Conservation (phyloP, 1,140 invertebrate species). For the Notospermus geniculatus region DNA sequence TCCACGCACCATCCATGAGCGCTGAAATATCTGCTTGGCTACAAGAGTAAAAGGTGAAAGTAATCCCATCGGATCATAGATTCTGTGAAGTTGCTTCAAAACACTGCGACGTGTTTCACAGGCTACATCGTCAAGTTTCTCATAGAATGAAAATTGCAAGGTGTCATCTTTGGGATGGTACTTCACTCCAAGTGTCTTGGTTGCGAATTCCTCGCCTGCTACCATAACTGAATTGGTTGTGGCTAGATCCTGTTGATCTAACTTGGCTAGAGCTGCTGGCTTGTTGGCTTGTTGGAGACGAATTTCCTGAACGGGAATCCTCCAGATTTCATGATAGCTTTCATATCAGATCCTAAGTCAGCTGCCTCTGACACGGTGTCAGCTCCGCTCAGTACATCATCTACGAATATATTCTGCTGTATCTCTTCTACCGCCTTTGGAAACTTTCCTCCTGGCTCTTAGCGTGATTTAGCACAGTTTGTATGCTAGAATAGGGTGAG, state of each 20-base stretch:
- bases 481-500: conserved; percentile 5
- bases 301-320: neutral
- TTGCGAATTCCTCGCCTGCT: too few species aligned
- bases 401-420: neutral
- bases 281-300: neutral
- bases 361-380: neutral
- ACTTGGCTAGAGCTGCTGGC: neutral
- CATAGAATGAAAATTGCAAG: too few species aligned
- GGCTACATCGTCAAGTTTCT: too few species aligned
- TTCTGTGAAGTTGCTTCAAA: too few species aligned
- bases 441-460: neutral
- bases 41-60: neutral
- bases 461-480: neutral
- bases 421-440: neutral
- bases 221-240: too few species aligned
- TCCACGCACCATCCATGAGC: neutral
- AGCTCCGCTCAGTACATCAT: neutral
- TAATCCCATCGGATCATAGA: conserved; percentile 6
- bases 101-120: too few species aligned
- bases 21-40: conserved; percentile 2
- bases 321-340: neutral
- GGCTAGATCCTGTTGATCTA: too few species aligned
- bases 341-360: neutral
- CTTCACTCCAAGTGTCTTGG: too few species aligned
- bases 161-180: too few species aligned